Conservation (phyloP, 1,140 invertebrate species). For the Arion vulgaris region DNA sequence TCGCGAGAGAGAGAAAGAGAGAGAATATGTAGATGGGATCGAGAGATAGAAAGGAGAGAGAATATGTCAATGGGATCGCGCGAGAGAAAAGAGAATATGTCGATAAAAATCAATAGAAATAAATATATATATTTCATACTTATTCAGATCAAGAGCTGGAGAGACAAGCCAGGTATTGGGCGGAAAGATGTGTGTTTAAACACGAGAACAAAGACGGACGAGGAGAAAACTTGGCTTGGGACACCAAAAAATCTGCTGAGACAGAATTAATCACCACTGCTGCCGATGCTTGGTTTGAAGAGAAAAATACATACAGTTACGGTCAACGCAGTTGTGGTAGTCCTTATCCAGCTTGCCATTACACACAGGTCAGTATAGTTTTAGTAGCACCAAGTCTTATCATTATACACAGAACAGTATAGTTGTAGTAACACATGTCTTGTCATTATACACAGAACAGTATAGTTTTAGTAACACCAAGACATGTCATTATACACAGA, state of each 20-base stretch:
- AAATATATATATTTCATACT: not conserved
- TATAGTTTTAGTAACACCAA: no score
- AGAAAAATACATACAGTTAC: slow-evolving; percentile 23
- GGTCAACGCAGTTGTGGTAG: slow-evolving; percentile 12
- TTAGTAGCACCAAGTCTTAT: no score
- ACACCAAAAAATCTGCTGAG: not conserved
- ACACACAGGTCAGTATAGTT: slow-evolving; percentile 30
- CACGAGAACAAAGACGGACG: slow-evolving; percentile 17
- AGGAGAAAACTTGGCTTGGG: slow-evolving; percentile 32
- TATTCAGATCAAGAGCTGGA: slow-evolving; percentile 7
- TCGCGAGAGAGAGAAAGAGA: no score
- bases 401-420: no score
- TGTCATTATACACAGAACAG: no score
- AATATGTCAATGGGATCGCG: no score
- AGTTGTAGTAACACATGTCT: no score
- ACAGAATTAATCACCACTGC: not conserved
- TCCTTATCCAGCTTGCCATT: slow-evolving; percentile 14
- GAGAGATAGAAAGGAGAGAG: no score
- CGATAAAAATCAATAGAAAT: no score
- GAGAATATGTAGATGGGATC: no score
- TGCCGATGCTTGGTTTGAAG: slow-evolving; percentile 20
- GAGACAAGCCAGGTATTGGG: slow-evolving; percentile 5
- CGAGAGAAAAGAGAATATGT: no score
- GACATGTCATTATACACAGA: no score
- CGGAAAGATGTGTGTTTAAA: slow-evolving; percentile 22